A percentile compares a stretch with the other conserved stretches of the same genome.
phyloP scores from a whole-genome alignment of 1,140 invertebrate species.

The Trichomalopsis sarcophagae region DNA sequence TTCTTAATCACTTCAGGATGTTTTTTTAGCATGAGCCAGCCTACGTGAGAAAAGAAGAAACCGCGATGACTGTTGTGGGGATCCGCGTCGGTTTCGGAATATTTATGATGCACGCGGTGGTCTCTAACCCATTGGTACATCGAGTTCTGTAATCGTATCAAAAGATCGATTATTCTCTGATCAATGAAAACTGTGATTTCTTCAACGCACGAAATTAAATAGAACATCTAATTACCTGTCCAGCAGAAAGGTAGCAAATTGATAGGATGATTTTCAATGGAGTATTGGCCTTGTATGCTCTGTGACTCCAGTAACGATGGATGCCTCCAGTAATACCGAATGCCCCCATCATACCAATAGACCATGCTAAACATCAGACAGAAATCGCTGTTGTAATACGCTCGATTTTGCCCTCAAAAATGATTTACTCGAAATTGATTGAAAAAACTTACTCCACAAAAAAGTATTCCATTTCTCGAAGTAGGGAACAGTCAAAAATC shows the following conservation, averaged over 20 bases:
- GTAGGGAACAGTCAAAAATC: conserved; percentile 26
- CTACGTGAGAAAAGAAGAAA: conserved; percentile 94
- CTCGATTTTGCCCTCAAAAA: not conserved
- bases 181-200: not conserved
- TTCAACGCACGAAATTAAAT: not conserved
- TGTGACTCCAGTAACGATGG: conserved; percentile 90
- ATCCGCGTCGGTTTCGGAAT: conserved; percentile 91
- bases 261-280: conserved; percentile 83
- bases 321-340: conserved; percentile 89
- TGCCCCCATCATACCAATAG: conserved; percentile 74
- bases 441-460: conserved; percentile 52
- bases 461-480: conserved; percentile 15
- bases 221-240: conserved; percentile 78
- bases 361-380: conserved; percentile 66
- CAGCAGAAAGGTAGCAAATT: conserved; percentile 81
- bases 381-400: not conserved
- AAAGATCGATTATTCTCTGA: not conserved
- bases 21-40: conserved; percentile 91
- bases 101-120: conserved; percentile 94
- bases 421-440: not conserved
- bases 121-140: conserved; percentile 84
- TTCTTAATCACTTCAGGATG: conserved; percentile 87
- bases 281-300: conserved; percentile 87
- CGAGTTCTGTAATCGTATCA: conserved; percentile 73
- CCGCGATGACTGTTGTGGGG: conserved; percentile 91